Evolutionary conservation across 2,888 invertebrate genomes (phyloP).

Genomic region (Lottia gigantea): DNA sequence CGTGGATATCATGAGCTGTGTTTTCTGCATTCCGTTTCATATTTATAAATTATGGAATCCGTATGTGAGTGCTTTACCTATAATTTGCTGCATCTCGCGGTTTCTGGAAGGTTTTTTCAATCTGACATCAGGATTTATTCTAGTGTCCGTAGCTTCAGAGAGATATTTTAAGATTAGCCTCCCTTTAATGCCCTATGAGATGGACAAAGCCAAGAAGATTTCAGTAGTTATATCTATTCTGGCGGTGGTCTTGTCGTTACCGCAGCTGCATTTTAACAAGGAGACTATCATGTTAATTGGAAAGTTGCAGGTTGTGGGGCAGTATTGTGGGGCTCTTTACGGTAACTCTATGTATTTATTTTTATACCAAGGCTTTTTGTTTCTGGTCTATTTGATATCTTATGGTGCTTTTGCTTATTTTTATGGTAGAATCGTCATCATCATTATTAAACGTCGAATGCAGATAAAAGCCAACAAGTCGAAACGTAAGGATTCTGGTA

Average conservation of each 20-base stretch:
- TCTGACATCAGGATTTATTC: constrained; percentile 46
- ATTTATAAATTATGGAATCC: constrained; percentile 47
- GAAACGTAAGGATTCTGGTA: neutral
- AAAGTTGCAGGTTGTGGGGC: constrained; percentile 37
- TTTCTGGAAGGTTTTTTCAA: constrained; percentile 46
- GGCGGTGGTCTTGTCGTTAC: constrained; percentile 42
- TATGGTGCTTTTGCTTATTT: constrained; percentile 40
- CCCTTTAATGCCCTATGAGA: constrained; percentile 48
- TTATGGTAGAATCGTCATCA: constrained; percentile 42
- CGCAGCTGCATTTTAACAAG: constrained; percentile 30
- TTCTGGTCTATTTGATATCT: constrained; percentile 40
- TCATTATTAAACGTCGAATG: constrained; percentile 21
- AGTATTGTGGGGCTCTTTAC: constrained; percentile 43
- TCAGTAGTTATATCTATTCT: constrained; percentile 37
- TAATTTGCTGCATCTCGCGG: constrained; percentile 45
- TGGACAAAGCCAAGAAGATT: constrained; percentile 43
- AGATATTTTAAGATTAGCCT: constrained; percentile 54
- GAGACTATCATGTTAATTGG: constrained; percentile 33
- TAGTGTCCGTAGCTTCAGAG: constrained; percentile 54
- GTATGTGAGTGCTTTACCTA: constrained; percentile 37
- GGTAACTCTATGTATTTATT: constrained; percentile 37
- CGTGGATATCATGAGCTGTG: constrained; percentile 45
- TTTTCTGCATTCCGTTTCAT: constrained; percentile 48
- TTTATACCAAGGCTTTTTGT: constrained; percentile 42
- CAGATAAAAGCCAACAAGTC: neutral